phyloP scores from a whole-genome alignment of 2,888 invertebrate genomes.

The Drosophila anomalata region DNA sequence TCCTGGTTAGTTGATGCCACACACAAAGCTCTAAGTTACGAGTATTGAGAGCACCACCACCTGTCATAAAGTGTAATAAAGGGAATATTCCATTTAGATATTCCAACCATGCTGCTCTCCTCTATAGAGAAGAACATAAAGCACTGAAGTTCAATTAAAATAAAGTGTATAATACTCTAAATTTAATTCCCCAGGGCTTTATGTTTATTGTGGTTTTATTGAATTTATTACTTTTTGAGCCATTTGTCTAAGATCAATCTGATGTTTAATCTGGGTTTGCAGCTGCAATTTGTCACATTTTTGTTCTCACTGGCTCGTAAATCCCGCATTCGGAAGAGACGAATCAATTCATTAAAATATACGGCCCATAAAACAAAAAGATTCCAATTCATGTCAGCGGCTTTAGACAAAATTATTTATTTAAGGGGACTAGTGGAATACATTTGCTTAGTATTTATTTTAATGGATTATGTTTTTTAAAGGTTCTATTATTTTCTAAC shows the following conservation, averaged over 20 bases:
- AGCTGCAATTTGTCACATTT: conserved; percentile 33
- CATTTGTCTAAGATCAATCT: conserved; percentile 27
- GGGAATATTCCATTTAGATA: conserved; percentile 17
- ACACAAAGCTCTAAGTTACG: conserved; percentile 30
- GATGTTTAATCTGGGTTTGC: conserved; percentile 8
- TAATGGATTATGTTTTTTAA: background rate
- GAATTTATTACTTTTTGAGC: conserved; percentile 3
- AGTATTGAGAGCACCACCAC: conserved; percentile 6
- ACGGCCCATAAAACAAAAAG: conserved; percentile 39
- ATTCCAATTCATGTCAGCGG: conserved; percentile 41
- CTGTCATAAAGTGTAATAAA: conserved; percentile 19
- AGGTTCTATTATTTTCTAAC: too few species aligned
- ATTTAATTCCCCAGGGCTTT: background rate
- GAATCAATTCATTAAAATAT: conserved; percentile 37
- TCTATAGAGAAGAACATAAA: background rate
- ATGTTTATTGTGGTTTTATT: background rate
- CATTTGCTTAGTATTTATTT: conserved; percentile 8
- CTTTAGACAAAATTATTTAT: conserved; percentile 61
- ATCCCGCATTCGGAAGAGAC: conserved; percentile 12
- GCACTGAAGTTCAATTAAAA: conserved; percentile 7
- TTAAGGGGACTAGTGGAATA: conserved; percentile 2
- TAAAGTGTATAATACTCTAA: background rate
- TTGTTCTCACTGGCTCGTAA: conserved; percentile 17
- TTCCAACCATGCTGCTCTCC: conserved; percentile 4
- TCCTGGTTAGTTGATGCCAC: conserved; percentile 43